Base-by-base conservation (phyloP, 2,888 invertebrate species). In the Erannis defoliaria region DNA sequence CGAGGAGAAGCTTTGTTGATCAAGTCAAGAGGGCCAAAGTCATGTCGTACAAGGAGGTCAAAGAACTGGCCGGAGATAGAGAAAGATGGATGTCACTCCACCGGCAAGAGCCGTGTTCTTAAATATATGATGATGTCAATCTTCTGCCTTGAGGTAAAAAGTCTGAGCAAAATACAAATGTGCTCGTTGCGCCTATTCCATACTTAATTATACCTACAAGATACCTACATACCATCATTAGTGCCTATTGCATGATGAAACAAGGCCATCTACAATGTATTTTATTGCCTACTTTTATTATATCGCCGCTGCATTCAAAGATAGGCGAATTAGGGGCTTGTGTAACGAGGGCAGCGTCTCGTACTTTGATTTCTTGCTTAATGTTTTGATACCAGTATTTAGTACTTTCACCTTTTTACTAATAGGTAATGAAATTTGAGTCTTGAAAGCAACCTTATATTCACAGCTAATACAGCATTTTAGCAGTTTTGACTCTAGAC, bases 261-360 rank as follows among this genome's bases (percentile, higher is more conserved):
- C 31, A 31, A 51, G 51, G 51, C 40, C 51, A n/a, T 40, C n/a
- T 51, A 51, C 51, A 51, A 42, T 51, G 51, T 51, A 26, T 40
- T 26, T 51, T 26, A 29, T 40, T 51, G n/a, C 18, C 12, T 21
- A 51, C 23, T 40, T 19, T 50, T 50, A 50, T 31, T 33, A 43
- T 49, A 9, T 35, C 33, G 35, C 12, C n/a, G 35, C 21, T 49
- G 21, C 14, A 14, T 49, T 49, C 21, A 49, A 49, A 49, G 21
- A 35, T 35, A 35, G 35, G 23, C 21, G 23, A 49, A 49, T 49
- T 23, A 35, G 49, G n/a, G 10, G 23, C 49, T 49, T 49, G n/a
- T 37, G 49, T 14, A 49, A 49, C 14, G 3, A 35, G 9, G 9
- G 48, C 12, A n/a, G 9, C 33, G 31, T 21, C 12, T 33, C 14